These are phyloP conservation scores for Invenusta paracnida DNA, from an alignment of 2,888 invertebrate genomes.

Conservation along the genomic window DNA sequence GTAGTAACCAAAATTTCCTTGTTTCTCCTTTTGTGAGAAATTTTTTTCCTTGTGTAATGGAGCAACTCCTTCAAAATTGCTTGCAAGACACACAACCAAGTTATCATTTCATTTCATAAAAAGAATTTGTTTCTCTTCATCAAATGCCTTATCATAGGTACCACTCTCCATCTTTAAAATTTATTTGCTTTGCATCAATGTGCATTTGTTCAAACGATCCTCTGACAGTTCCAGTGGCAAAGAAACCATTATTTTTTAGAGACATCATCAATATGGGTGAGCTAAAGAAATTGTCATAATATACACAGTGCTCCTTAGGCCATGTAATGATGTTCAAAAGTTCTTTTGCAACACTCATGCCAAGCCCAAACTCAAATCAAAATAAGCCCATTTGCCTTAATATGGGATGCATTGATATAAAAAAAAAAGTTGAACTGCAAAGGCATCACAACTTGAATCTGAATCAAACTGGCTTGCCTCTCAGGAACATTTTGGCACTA, in stretches of 20 bases:
- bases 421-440: constrained; percentile 2
- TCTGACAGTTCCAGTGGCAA: constrained; percentile 41
- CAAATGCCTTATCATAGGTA: constrained; percentile 15
- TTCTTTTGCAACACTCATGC: background rate
- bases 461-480: constrained; percentile 48
- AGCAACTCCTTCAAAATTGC: constrained; percentile 7
- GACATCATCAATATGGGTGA: constrained; percentile 30
- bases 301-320: constrained; percentile 17
- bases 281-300: constrained; percentile 46
- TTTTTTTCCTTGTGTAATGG: constrained; percentile 28
- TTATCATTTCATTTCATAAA: constrained; percentile 43
- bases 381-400: background rate
- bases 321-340: background rate
- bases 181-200: background rate
- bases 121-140: background rate
- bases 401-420: background rate
- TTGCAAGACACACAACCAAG: constrained; percentile 34
- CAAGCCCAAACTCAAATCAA: background rate
- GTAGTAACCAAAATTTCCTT: background rate
- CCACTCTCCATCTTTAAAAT: background rate
- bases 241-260: constrained; percentile 27
- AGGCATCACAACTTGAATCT: constrained; percentile 48
- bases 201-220: constrained; percentile 36
- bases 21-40: constrained; percentile 17
- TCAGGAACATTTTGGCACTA: constrained; percentile 47